Evolutionary conservation across 1,140 invertebrate species (phyloP), one percentile per base, ranked within the genome.

Genomic region (Drosophila lini): DNA sequence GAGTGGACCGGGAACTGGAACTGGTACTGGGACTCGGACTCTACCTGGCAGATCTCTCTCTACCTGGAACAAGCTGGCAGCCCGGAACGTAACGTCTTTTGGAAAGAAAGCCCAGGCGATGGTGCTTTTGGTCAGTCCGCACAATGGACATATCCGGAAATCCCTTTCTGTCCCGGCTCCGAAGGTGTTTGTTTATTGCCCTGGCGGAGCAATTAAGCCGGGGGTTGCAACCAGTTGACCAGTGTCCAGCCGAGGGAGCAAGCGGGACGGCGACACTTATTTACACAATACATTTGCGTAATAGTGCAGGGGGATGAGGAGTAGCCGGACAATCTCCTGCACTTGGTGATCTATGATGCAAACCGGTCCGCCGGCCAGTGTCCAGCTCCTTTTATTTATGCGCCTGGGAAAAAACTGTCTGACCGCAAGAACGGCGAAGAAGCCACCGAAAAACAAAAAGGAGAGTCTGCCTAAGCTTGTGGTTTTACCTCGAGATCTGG

Each of bases 231-330:
- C 75, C 75, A 63, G 74, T 78, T 79, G 76, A 79, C 76, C 76
- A 79, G 44, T 79, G 76, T 78, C 76, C 75, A 44, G 41, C 42
- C 44, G 41, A 9, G n/a, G 47, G 74, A 45, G 57, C n/a, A 38
- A 64, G 74, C 38, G 38, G 44, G 75, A 78, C 25, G 9, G 38
- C 38, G 47, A 78, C 53, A 65, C 60, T 60, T 78, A 79, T 78
- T 79, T 79, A 78, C 59, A 78, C 75, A 79, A 78, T 79, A 78
- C 75, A 79, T 79, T 79, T 79, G 75, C 76, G 75, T 79, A 79
- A 79, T 79, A 73, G 75, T 60, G 53, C 45, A 11, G 48, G 48
- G 52, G 52, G 52, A n/a, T 55, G 52, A 55, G 52, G 8, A 55
- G 34, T 10, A 11, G 52, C 34, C 44, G 3, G 44, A 22, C 42